A percentile compares a stretch with the other conserved stretches of the same genome.
Conservation (phyloP, 2,888 invertebrate genomes). For the Amorpha juglandis region DNA sequence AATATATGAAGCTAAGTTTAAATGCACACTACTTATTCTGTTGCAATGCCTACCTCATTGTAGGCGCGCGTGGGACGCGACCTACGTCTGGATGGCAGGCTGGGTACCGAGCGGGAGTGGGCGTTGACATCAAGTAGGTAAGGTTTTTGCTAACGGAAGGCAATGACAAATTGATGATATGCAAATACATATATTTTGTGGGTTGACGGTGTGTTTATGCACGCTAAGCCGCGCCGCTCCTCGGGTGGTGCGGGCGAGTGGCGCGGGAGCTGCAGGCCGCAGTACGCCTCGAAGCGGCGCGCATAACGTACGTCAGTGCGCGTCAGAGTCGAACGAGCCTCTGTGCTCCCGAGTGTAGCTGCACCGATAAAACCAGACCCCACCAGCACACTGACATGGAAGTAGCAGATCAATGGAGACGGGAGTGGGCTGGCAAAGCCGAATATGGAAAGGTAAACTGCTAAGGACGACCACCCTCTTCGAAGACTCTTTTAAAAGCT, state of each 20-base stretch:
- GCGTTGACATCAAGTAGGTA: slow-evolving; percentile 76
- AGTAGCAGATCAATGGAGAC: slow-evolving; percentile 80
- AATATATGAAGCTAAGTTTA: slow-evolving; percentile 1
- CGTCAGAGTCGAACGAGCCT: slow-evolving; percentile 53
- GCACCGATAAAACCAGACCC: slow-evolving; percentile 66
- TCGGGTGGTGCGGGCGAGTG: slow-evolving; percentile 15
- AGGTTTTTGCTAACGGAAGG: slow-evolving; percentile 74
- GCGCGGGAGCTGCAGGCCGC: slow-evolving; percentile 33
- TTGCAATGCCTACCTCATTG: slow-evolving; percentile 45
- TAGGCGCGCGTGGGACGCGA: slow-evolving; percentile 62
- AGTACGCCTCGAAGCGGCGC: slow-evolving; percentile 72
- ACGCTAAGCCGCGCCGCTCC: slow-evolving; percentile 37
- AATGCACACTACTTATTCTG: slow-evolving; percentile 38
- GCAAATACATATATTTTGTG: slow-evolving; percentile 70
- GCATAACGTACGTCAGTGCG: slow-evolving; percentile 63
- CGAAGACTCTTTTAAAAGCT: slow-evolving; percentile 28
- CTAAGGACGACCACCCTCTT: neutral
- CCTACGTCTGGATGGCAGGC: slow-evolving; percentile 61
- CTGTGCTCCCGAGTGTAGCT: slow-evolving; percentile 75
- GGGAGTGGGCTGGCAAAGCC: slow-evolving; percentile 80
- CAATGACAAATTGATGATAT: slow-evolving; percentile 75
- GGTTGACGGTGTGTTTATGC: slow-evolving; percentile 54
- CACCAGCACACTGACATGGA: slow-evolving; percentile 65
- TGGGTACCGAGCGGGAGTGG: slow-evolving; percentile 62
- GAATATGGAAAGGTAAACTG: slow-evolving; percentile 78